These are phyloP conservation scores for Leptatherina wallacei DNA, from an alignment of 2,797 vertebrate genomes.

Conservation along the genomic window DNA sequence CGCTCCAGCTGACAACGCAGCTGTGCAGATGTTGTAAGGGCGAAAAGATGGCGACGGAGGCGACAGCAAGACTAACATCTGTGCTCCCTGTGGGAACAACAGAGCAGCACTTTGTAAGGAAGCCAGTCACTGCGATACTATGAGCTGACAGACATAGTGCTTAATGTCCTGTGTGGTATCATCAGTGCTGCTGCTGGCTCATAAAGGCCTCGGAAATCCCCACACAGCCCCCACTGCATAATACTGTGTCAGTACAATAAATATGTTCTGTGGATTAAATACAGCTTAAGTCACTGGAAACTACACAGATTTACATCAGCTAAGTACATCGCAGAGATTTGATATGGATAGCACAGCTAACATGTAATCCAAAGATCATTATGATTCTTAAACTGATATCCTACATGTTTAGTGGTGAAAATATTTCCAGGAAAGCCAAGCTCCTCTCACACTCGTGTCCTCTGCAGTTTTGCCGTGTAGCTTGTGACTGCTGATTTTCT, in stretches of 20 bases:
- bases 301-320: constrained; percentile 57
- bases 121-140: constrained; percentile 58
- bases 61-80: constrained; percentile 74
- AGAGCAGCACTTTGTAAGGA: constrained; percentile 66
- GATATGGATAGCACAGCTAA: constrained; percentile 49
- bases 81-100: constrained; percentile 71
- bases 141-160: constrained; percentile 55
- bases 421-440: constrained; percentile 11
- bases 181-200: constrained; percentile 38
- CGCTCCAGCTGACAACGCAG: constrained; percentile 63
- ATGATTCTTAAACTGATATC: constrained; percentile 33
- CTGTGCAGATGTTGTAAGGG: constrained; percentile 74
- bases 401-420: not conserved
- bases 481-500: constrained; percentile 49
- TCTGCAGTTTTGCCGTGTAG: constrained; percentile 31
- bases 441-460: constrained; percentile 23
- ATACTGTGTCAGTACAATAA: constrained; percentile 60
- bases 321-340: constrained; percentile 63
- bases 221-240: constrained; percentile 16
- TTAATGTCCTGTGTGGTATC: constrained; percentile 51
- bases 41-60: constrained; percentile 49
- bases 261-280: constrained; percentile 71
- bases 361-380: constrained; percentile 53
- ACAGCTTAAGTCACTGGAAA: constrained; percentile 70
- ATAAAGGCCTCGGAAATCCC: constrained; percentile 18